These are phyloP conservation scores for Perca flavescens DNA, from an alignment of 2,113 vertebrate species.

Conservation along the genomic window DNA sequence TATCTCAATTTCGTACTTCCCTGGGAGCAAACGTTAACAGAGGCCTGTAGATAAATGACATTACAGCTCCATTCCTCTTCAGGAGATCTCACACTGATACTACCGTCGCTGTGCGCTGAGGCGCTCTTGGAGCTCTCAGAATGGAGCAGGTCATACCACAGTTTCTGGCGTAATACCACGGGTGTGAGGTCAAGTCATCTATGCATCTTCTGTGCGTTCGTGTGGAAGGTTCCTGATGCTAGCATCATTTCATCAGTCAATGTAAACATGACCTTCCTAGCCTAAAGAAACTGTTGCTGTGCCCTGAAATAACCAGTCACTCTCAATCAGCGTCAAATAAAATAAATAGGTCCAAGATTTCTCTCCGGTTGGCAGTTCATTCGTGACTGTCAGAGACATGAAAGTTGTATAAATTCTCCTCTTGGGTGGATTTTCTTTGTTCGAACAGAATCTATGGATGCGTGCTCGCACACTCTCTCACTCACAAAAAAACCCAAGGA, in stretches of 20 bases:
- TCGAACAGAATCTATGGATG: constrained; percentile 20
- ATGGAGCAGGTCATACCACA: constrained; percentile 64
- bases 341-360: constrained; percentile 11
- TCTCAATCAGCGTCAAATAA: constrained; percentile 47
- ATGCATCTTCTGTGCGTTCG: constrained; percentile 43
- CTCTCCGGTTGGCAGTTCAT: constrained; percentile 26
- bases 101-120: constrained; percentile 43
- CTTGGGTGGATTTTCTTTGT: constrained; percentile 41
- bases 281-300: constrained; percentile 17
- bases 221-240: constrained; percentile 21
- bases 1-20: constrained; percentile 80
- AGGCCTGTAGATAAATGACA: constrained; percentile 82
- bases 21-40: constrained; percentile 78
- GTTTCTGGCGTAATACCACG: constrained; percentile 55
- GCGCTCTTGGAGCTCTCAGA: constrained; percentile 37
- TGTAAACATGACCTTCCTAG: constrained; percentile 66
- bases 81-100: constrained; percentile 73
- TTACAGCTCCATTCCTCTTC: constrained; percentile 77
- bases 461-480: background rate
- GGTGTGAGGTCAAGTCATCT: constrained; percentile 44
- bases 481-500: constrained; percentile 34
- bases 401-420: constrained; percentile 46
- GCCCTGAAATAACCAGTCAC: constrained; percentile 56
- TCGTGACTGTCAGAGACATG: constrained; percentile 37
- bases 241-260: constrained; percentile 75